Evolutionary conservation across 2,797 vertebrate species (phyloP), one percentile per base, ranked within the genome.

Genomic region (Buceros bicornis): DNA sequence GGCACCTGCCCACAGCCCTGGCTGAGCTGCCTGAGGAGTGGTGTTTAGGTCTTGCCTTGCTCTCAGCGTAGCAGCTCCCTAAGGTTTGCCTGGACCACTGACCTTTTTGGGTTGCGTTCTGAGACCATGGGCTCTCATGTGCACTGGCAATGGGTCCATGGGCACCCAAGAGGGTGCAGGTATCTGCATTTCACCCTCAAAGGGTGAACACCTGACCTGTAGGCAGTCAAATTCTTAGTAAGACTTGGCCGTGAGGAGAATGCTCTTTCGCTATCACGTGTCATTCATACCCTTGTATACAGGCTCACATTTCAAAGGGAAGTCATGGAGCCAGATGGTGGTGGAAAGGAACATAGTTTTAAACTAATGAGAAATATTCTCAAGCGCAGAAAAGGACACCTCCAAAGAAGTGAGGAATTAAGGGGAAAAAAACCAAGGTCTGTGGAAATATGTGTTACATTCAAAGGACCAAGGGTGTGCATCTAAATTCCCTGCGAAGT

Each of bases 401-500:
- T 87, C 50, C 35, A 76, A 94, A 90, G 61, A 81, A 58, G n/a
- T 82, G 42, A 81, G 56, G 29, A 93, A 90, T 81, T 81, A 62
- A 65, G 33, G 83, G 21, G 81, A 91, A 79, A 16, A 6, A 91
- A 93, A 69, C 13, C 18, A 80, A 82, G 12, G 24, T 72, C 66
- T 78, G 21, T 58, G 76, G 62, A 78, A 90, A 83, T 72, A 70
- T 65, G n/a, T 65, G 37, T 61, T 61, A 31, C 21, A 47, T 50
- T 93, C 61, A 90, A 83, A 89, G 50, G 11, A 82, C 40, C 9
- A 48, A 78, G 57, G 66, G 53, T 35, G 22, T 82, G 57, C 47
- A 74, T 88, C 50, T 82, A 79, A 81, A 88, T 83, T 89, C 72
- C 47, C 70, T 62, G 16, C 70, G 82, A 88, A 91, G 88, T 78